Evolutionary conservation across 2,113 vertebrate species (phyloP), one percentile per base, ranked within the genome.

Genomic region (Oxyruncus cristatus): DNA sequence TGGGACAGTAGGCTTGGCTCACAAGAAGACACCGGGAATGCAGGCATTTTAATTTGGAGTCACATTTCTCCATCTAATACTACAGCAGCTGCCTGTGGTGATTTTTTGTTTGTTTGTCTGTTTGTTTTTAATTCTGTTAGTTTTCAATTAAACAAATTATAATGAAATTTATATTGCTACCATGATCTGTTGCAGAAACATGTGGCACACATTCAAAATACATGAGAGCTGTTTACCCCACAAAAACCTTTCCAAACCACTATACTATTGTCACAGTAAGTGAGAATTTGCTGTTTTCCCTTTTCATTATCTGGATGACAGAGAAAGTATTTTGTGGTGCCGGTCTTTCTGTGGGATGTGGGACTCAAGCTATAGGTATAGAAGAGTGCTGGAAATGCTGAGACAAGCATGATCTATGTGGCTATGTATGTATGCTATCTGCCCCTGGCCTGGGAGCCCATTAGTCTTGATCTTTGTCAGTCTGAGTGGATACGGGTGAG

Each of bases 221-320:
- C 79, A 98, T 99, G 98, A 98, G 99, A 97, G 96, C 99, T 75
- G 97, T 89, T 67, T 99, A 99, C 94, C 99, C 99, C 24, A 99
- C 99, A 68, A 99, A 99, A 98, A 99, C 99, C 46, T 99, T 99
- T 76, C 99, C 99, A 67, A 99, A 99, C 96, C 99, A 99, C 97
- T 99, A 99, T 84, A 99, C 98, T 65, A 98, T 99, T 80, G 99
- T 99, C 85, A 99, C 99, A 84, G 99, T 99, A 96, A 99, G 99
- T 98, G 44, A 63, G 73, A 91, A 59, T 72, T 90, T 86, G 44
- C 52, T 74, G 5, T 1, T 94, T 94, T 87, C 71, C 8, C 8
- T 91, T 92, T 75, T 82, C 62, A 5, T 85, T 73, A 24, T 41
- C 42, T 70, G 21, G 15, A 14, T 3, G 4, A 67, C 10, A 27